A percentile compares a stretch with the other conserved stretches of the same genome.
Conservation (phyloP, 2,888 invertebrate species). For the Neoscelio sp. region DNA sequence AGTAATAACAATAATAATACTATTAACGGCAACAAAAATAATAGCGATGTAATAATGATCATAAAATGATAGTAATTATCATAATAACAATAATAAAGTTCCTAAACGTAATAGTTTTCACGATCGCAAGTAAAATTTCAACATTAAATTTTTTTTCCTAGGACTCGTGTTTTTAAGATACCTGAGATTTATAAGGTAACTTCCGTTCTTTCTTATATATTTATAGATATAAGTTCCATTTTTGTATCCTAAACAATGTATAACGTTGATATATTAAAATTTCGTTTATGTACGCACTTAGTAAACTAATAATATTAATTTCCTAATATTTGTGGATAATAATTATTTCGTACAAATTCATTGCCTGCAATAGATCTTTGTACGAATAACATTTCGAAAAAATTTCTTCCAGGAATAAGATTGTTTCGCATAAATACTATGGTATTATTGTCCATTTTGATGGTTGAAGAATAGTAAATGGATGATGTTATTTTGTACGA, state of each 20-base stretch:
- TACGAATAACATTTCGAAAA: constrained; percentile 36
- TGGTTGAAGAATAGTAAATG: too few relatives aligned
- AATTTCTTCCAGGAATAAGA: constrained; percentile 25
- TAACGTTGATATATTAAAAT: constrained; percentile 2
- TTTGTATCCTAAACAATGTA: background rate
- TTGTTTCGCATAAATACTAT: constrained; percentile 3
- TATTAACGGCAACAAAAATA: constrained; percentile 64
- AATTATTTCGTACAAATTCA: constrained; percentile 44
- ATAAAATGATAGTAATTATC: constrained; percentile 17
- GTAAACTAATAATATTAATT: constrained; percentile 20
- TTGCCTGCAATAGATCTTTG: constrained; percentile 59
- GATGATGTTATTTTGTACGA: too few relatives aligned
- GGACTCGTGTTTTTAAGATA: constrained; percentile 37
- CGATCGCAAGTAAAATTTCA: constrained; percentile 31
- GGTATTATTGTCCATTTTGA: background rate
- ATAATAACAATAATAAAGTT: constrained; percentile 31
- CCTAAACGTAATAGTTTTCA: constrained; percentile 4
- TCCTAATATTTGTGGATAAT: constrained; percentile 11
- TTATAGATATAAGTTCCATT: constrained; percentile 6
- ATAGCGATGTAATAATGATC: constrained; percentile 39
- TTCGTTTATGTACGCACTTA: constrained; percentile 9
- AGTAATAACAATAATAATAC: constrained; percentile 65
- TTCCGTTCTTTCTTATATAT: constrained; percentile 10
- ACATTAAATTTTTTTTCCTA: constrained; percentile 20
- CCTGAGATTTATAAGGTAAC: constrained; percentile 63